Percentiles rank a stretch among this genome's conserved stretches.
Conservation (phyloP, 2,888 invertebrate genomes). For the Platerodrilus igneus region DNA sequence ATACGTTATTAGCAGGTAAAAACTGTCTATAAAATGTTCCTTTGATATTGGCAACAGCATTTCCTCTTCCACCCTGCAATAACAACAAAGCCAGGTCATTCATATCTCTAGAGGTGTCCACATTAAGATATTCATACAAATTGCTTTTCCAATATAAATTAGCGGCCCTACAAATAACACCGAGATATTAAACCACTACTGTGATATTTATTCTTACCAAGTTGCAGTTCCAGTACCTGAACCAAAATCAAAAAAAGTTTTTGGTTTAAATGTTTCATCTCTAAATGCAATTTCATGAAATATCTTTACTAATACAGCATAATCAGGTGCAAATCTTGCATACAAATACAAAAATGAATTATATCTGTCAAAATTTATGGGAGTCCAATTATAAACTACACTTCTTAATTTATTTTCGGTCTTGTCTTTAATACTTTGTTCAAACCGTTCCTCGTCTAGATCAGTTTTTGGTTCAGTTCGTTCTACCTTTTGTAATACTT, state of each 20-base stretch:
- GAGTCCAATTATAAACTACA: constrained; percentile 68
- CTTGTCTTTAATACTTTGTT: constrained; percentile 52
- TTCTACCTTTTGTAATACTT: constrained; percentile 30
- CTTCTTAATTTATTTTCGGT: constrained; percentile 56
- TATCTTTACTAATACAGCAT: constrained; percentile 64
- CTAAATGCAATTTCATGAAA: constrained; percentile 67
- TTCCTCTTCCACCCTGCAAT: constrained; percentile 61
- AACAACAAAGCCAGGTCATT: constrained; percentile 73
- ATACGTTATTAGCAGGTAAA: constrained; percentile 62
- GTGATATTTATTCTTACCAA: constrained; percentile 59
- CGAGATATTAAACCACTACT: not conserved
- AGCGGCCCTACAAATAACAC: constrained; percentile 56
- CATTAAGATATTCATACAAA: constrained; percentile 78
- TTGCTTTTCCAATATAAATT: constrained; percentile 65
- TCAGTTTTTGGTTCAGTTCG: constrained; percentile 45
- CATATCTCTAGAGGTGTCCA: constrained; percentile 79
- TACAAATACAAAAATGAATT: constrained; percentile 68
- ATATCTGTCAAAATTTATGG: constrained; percentile 63
- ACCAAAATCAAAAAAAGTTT: constrained; percentile 83
- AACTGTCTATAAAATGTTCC: constrained; percentile 75
- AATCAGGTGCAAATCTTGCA: constrained; percentile 68
- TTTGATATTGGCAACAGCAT: constrained; percentile 55
- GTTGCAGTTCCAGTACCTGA: constrained; percentile 83
- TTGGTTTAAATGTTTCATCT: constrained; percentile 66
- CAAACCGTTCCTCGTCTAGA: constrained; percentile 46